Base-by-base conservation (phyloP, 2,113 vertebrate species). In the Chlorodrepanis virens region DNA sequence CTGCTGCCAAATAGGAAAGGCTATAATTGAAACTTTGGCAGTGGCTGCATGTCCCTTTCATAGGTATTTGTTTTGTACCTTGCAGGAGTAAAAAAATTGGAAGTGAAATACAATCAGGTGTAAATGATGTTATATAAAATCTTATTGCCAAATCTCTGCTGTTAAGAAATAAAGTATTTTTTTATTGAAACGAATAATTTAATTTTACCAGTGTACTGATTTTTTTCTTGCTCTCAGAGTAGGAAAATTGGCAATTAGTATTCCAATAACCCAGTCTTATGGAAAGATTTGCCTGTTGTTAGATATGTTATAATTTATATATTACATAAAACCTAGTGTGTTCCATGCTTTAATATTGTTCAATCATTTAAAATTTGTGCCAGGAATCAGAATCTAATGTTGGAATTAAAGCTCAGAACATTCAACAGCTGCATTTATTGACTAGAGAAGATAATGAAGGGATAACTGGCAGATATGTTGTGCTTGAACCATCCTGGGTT, bases 121-220 rank as follows among this genome's bases (percentile, higher is more conserved):
- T 59, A 91, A 88, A 69, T 57, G 68, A 39, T 81, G 70, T 75
- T 84, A 35, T 39, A 56, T 70, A 64, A 91, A 89, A 45, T 61
- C 67, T 93, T 81, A 63, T 53, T 96, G 77, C 97, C 92, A 92
- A 45, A 85, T 70, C 92, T 81, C 63, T 93, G 35, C 69, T 83
- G 93, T 97, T 75, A 74, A 76, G 91, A 94, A 94, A 65, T 23
- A 45, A 89, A 94, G 27, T 67, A 77, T 87, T 90, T 91, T 90
- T 91, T 87, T 65, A 15, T 74, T 56, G 81, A 74, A 87, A 85
- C 8, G 4, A 25, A 64, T 78, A 90, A 60, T 92, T 92, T 50
- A 29, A 44, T 96, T 94, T 93, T 89, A 42, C 77, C 57, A 59
- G n/a, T 33, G 57, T 47, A 4, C 50, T 37, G 68, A 42, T 56